Evolutionary conservation across 1,140 invertebrate species (phyloP).

Genomic region (Lordiphosa collinella): DNA sequence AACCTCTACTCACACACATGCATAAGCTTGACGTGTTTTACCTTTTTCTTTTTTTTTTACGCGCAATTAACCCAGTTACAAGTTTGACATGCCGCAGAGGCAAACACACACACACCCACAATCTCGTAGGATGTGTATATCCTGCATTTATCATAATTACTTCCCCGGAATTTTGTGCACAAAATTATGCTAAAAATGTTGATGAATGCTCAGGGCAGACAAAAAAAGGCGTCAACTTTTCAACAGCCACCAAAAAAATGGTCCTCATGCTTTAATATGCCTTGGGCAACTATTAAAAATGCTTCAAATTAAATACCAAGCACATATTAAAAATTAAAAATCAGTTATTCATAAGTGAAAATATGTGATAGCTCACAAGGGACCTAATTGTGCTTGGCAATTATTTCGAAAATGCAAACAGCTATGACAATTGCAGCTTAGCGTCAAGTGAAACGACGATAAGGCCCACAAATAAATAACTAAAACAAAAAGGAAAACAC

Average conservation of each 20-base stretch:
- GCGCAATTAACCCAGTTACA: conserved; percentile 76
- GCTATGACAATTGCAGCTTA: conserved; percentile 38
- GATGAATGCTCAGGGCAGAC: conserved; percentile 39
- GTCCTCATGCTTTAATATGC: conserved; percentile 68
- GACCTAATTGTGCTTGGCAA: conserved; percentile 53
- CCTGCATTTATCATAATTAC: conserved; percentile 78
- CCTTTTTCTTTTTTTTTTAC: conserved; percentile 65
- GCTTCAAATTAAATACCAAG: conserved; percentile 50
- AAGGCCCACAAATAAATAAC: conserved; percentile 4
- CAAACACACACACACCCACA: conserved; percentile 27
- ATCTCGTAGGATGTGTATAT: conserved; percentile 32
- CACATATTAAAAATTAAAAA: conserved; percentile 67
- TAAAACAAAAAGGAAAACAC: conserved; percentile 30
- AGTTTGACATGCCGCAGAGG: conserved; percentile 69
- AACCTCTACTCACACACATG: not conserved
- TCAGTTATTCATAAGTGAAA: conserved; percentile 61
- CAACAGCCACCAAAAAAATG: not conserved
- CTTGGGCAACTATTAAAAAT: conserved; percentile 70
- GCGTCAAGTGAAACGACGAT: conserved; percentile 1
- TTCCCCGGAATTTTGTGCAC: conserved; percentile 63
- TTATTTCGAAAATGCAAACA: conserved; percentile 52
- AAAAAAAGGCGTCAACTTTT: not conserved
- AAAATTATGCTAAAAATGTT: conserved; percentile 41
- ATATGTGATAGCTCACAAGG: conserved; percentile 50
- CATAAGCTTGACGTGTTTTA: conserved; percentile 18